Conservation (phyloP, 2,888 invertebrate species). For the Drosophila silvestris region DNA sequence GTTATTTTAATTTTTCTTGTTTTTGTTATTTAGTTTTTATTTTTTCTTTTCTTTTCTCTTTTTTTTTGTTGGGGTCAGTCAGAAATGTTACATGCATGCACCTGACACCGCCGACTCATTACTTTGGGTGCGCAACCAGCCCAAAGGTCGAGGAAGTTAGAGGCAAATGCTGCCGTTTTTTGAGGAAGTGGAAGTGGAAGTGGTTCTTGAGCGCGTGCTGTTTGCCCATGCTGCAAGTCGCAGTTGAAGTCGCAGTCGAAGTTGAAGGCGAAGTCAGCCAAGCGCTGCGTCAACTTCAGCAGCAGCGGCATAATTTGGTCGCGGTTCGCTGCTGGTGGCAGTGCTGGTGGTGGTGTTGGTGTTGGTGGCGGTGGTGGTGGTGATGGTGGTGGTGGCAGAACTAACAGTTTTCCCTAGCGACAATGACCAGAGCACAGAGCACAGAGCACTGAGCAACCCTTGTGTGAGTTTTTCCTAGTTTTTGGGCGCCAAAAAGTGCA, state of each 20-base stretch:
- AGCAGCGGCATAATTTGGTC: slow-evolving; percentile 72
- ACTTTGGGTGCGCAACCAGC: slow-evolving; percentile 57
- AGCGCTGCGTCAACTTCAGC: slow-evolving; percentile 61
- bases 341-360: slow-evolving; percentile 26
- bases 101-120: slow-evolving; percentile 76
- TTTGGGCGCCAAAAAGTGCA: slow-evolving; percentile 68
- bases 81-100: slow-evolving; percentile 62
- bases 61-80: slow-evolving; percentile 53
- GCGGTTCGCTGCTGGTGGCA: slow-evolving; percentile 64
- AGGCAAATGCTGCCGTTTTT: slow-evolving; percentile 49
- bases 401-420: slow-evolving; percentile 73
- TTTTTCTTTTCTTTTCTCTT: background rate
- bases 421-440: slow-evolving; percentile 28
- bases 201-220: slow-evolving; percentile 68
- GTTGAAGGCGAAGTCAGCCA: slow-evolving; percentile 56
- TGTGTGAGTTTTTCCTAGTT: slow-evolving; percentile 65
- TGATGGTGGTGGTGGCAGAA: slow-evolving; percentile 55
- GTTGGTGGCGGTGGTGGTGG: slow-evolving; percentile 34
- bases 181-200: slow-evolving; percentile 37
- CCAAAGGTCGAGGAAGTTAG: slow-evolving; percentile 54
- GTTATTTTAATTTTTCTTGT: slow-evolving; percentile 25
- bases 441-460: slow-evolving; percentile 51
- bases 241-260: slow-evolving; percentile 38
- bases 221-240: slow-evolving; percentile 51
- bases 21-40: slow-evolving; percentile 26